phyloP scores from a whole-genome alignment of 2,113 vertebrate species.

The Oncorhynchus clarkii region DNA sequence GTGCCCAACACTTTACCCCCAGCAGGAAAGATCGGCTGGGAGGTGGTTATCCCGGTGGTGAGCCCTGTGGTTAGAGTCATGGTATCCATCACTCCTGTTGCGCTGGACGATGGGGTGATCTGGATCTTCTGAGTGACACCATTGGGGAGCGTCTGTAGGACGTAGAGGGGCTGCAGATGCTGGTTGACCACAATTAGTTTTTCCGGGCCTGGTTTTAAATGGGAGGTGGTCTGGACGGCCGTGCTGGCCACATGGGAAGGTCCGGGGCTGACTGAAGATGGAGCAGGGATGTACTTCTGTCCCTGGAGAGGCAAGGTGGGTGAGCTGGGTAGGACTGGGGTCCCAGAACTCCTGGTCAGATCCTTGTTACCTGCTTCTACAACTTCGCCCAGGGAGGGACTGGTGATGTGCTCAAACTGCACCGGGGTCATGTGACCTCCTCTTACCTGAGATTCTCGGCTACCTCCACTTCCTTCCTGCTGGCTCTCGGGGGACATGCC shows the following conservation, averaged over 20 bases:
- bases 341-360: conserved; percentile 77
- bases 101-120: conserved; percentile 77
- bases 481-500: conserved; percentile 75
- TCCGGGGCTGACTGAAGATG: conserved; percentile 79
- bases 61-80: conserved; percentile 71
- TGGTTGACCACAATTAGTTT: conserved; percentile 96
- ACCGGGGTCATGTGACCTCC: conserved; percentile 92
- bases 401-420: conserved; percentile 81
- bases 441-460: conserved; percentile 74
- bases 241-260: conserved; percentile 84
- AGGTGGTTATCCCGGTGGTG: conserved; percentile 78
- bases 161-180: conserved; percentile 93
- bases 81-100: too few species aligned
- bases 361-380: conserved; percentile 82
- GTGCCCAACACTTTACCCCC: conserved; percentile 86
- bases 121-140: conserved; percentile 94
- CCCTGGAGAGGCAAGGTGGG: conserved; percentile 85
- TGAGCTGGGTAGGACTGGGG: conserved; percentile 84
- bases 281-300: conserved; percentile 85
- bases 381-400: conserved; percentile 82
- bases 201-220: conserved; percentile 88
- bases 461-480: conserved; percentile 66
- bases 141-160: conserved; percentile 92
- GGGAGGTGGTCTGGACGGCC: conserved; percentile 80
- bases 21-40: conserved; percentile 84